Evolutionary conservation across 2,888 invertebrate species (phyloP), one percentile per base, ranked within the genome.

Genomic region (Ennomos fuscantarius): DNA sequence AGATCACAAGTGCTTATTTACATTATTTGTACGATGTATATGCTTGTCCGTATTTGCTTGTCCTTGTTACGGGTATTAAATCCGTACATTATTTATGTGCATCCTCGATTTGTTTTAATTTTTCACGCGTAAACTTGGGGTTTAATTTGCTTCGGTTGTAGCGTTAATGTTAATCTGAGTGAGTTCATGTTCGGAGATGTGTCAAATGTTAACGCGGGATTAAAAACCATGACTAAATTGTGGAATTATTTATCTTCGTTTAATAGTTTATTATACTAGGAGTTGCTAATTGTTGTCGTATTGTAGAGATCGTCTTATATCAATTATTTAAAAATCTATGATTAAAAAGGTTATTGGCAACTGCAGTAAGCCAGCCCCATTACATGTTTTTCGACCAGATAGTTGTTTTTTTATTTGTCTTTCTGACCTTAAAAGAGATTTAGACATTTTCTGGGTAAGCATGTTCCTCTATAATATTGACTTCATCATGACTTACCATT

Each of bases 31-130:
- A 24, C 24, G 24, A n/a, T n/a, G n/a, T n/a, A n/a, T n/a, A n/a
- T 74, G 75, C 78, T 66, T 77, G 74, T 76, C 62, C 59, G 70
- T 79, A 72, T 80, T 79, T 78, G 73, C 72, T 71, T 76, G 66
- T 69, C 67, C 74, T 75, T 72, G 72, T 71, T 76, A 69, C 65
- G 66, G 65, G 65, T 44, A 74, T 74, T 74, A 79, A 74, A 73
- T 72, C 70, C 65, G 55, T 60, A 69, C 63, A 73, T 75, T 75
- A 78, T 78, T 81, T 73, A 78, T 79, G 66, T 56, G 54, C 62
- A 58, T 60, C 60, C 48, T 65, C 55, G 59, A 62, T 57, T 56
- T 68, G 66, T 68, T 73, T 62, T 58, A 50, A 59, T 57, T 55
- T 59, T 54, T 50, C 33, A 51, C 42, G 49, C 65, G 66, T 76